A percentile compares a stretch with the other conserved stretches of the same genome.
Conservation (phyloP, 2,797 vertebrate genomes). For the Bradypus variegatus region DNA sequence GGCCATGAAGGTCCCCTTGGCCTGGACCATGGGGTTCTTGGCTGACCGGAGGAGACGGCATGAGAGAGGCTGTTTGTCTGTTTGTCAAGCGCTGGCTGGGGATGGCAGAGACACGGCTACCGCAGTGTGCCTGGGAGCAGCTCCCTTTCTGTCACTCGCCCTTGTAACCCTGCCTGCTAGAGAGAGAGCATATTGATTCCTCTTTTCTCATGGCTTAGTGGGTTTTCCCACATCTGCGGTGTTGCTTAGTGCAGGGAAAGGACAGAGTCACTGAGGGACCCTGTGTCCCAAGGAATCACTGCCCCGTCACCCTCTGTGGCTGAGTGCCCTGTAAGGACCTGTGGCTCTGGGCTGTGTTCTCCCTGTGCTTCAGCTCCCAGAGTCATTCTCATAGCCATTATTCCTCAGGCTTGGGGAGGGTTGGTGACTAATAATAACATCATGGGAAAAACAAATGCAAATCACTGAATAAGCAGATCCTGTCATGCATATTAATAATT, state of each 20-base stretch:
- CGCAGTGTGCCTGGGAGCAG: rapidly evolving
- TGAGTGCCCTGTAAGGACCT: neutral
- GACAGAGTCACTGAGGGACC: neutral
- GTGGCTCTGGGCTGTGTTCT: neutral
- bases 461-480: slow-evolving; percentile 51
- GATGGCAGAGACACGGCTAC: neutral
- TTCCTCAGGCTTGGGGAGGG: slow-evolving; percentile 29
- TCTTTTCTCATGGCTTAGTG: neutral
- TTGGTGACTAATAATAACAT: slow-evolving; percentile 57
- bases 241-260: neutral
- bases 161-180: neutral
- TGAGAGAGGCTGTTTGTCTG: no score
- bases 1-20: neutral
- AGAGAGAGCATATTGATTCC: neutral
- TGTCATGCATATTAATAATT: slow-evolving; percentile 51
- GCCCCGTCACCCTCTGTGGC: neutral
- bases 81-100: neutral
- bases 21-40: neutral
- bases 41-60: neutral
- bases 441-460: slow-evolving; percentile 60
- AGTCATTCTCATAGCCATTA: neutral
- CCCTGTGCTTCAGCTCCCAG: neutral
- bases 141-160: neutral
- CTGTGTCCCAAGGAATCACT: neutral
- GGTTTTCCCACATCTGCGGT: neutral